Percentiles rank a stretch among this genome's conserved stretches.
Conservation (phyloP, 2,797 vertebrate species). For the Rhincodon typus region DNA sequence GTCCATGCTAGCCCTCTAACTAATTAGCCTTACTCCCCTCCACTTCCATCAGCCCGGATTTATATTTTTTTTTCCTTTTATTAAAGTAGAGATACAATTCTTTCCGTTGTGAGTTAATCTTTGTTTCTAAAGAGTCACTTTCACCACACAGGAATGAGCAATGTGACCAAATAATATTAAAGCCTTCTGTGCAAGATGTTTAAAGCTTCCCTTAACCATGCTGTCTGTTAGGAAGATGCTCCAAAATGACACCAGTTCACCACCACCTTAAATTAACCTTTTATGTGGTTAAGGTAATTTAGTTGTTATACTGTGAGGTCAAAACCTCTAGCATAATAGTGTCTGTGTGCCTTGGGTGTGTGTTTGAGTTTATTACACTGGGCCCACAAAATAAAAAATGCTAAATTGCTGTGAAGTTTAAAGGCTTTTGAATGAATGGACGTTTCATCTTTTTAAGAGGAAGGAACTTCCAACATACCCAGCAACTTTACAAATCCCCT, state of each 20-base stretch:
- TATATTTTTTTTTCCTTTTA: not conserved
- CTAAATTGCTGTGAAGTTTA: not conserved
- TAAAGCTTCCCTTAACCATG: too few relatives aligned
- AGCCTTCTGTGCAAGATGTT: not conserved
- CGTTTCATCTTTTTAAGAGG: not conserved
- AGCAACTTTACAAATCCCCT: not conserved
- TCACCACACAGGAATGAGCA: not conserved
- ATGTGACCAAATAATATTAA: not conserved
- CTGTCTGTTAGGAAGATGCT: too few relatives aligned
- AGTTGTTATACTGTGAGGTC: not conserved
- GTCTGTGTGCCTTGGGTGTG: not conserved
- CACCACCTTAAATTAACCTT: not conserved
- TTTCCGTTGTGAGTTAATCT: not conserved
- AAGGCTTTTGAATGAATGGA: not conserved
- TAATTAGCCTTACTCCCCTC: not conserved
- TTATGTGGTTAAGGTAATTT: constrained; percentile 15
- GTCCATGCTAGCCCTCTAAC: not conserved
- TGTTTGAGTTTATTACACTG: not conserved
- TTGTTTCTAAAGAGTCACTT: too few relatives aligned
- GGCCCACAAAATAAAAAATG: not conserved
- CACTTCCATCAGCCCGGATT: not conserved
- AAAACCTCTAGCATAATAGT: not conserved
- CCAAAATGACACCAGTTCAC: not conserved
- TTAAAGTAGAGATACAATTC: not conserved
- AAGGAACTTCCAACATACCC: not conserved